Conservation (phyloP, 1,140 invertebrate genomes). For the Drosophila cardini region DNA sequence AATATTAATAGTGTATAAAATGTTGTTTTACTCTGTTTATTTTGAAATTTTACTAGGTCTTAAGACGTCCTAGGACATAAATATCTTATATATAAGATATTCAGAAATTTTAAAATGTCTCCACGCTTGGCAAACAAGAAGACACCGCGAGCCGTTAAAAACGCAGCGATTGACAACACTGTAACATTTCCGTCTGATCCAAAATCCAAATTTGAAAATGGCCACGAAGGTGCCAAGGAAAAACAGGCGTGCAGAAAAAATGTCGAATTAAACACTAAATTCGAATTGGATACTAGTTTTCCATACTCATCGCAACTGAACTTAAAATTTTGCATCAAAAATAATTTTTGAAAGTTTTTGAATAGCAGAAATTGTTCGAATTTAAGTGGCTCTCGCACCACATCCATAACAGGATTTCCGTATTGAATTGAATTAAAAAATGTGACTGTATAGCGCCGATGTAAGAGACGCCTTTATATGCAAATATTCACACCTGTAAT, state of each 20-base stretch:
- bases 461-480: conserved; percentile 10
- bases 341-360: conserved; percentile 10
- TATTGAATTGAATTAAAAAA: background rate
- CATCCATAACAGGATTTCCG: background rate
- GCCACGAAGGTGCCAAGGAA: background rate
- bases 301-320: conserved; percentile 10
- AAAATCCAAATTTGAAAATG: background rate
- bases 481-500: background rate
- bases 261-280: background rate
- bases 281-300: conserved; percentile 1
- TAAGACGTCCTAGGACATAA: too few species aligned
- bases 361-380: conserved; percentile 31
- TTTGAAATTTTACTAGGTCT: too few species aligned
- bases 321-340: conserved; percentile 4
- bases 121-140: conserved; percentile 43
- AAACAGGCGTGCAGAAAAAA: background rate
- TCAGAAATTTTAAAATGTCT: conserved; percentile 44
- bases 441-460: background rate
- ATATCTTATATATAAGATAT: too few species aligned
- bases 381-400: background rate
- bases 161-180: conserved; percentile 41
- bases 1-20: too few species aligned
- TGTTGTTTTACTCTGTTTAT: too few species aligned
- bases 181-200: conserved; percentile 37
- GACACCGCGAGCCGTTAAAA: conserved; percentile 51